A percentile compares a stretch with the other conserved stretches of the same genome.
Conservation (phyloP, 2,797 vertebrate species). For the Threskiornis aethiopicus region DNA sequence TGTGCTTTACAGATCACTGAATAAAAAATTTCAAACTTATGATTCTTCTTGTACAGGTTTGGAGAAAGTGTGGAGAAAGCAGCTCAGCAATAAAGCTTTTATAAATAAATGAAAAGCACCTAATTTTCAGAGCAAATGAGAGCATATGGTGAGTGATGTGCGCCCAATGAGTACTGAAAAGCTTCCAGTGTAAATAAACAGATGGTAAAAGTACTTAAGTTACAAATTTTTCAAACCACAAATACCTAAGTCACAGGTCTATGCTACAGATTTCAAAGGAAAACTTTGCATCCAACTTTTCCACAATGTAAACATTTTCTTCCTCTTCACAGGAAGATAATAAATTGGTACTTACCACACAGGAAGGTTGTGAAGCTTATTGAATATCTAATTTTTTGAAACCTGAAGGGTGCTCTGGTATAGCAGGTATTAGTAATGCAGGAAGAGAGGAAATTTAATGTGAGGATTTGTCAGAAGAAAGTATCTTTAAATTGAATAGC, state of each 20-base stretch:
- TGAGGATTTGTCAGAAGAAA: background rate
- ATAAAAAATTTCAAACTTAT: background rate
- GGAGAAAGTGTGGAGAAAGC: background rate
- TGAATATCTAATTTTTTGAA: background rate
- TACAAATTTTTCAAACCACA: slow-evolving; percentile 12
- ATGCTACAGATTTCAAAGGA: background rate
- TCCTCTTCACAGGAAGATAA: background rate
- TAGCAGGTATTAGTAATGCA: background rate
- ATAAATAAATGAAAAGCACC: slow-evolving; percentile 10
- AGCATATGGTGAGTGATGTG: background rate
- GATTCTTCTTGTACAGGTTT: background rate
- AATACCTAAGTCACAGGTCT: background rate
- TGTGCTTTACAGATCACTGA: background rate
- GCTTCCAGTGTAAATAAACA: slow-evolving; percentile 40
- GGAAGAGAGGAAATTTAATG: background rate
- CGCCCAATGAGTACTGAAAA: slow-evolving; percentile 9
- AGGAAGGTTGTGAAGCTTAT: background rate
- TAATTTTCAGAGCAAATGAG: slow-evolving; percentile 11
- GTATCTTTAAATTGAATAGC: background rate
- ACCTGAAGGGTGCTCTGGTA: background rate
- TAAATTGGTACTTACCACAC: background rate
- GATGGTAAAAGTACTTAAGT: slow-evolving; percentile 16
- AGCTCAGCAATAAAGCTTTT: background rate
- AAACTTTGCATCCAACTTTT: background rate
- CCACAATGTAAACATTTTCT: background rate